Evolutionary conservation across 2,888 invertebrate genomes (phyloP).

Genomic region (Diachrysia chrysitis): DNA sequence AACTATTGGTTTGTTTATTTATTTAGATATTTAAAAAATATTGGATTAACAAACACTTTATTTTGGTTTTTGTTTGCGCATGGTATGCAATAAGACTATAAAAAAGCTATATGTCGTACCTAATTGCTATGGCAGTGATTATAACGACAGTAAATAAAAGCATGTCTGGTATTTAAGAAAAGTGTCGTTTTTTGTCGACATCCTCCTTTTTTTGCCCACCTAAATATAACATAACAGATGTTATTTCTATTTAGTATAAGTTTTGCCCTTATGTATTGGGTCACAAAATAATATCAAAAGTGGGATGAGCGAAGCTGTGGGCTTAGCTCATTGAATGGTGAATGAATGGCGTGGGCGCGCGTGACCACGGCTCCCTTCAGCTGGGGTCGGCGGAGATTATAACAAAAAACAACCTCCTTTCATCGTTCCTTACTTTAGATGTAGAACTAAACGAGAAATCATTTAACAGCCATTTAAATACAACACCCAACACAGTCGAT

Average conservation of each 20-base stretch:
- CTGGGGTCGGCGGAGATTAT: slow-evolving; percentile 70
- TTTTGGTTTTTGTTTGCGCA: background rate
- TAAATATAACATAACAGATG: slow-evolving; percentile 67
- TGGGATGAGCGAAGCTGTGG: slow-evolving; percentile 68
- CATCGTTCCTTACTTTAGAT: slow-evolving; percentile 65
- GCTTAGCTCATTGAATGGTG: slow-evolving; percentile 72
- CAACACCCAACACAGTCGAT: slow-evolving; percentile 20
- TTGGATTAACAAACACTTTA: slow-evolving; percentile 14
- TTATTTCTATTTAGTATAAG: slow-evolving; percentile 56
- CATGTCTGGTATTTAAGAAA: too few species aligned
- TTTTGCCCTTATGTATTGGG: slow-evolving; percentile 50
- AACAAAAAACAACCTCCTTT: slow-evolving; percentile 67
- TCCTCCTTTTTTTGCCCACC: slow-evolving; percentile 5
- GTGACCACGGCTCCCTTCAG: slow-evolving; percentile 68
- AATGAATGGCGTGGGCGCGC: slow-evolving; percentile 66
- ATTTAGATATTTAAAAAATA: background rate
- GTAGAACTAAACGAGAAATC: slow-evolving; percentile 45
- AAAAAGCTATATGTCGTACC: too few species aligned
- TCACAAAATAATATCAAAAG: slow-evolving; percentile 70
- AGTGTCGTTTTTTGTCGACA: too few species aligned
- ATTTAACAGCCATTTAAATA: slow-evolving; percentile 9
- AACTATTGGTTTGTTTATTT: background rate
- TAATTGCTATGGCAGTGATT: too few species aligned
- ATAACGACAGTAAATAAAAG: too few species aligned
- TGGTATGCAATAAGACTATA: too few species aligned